Base-by-base conservation (phyloP, 2,797 vertebrate species). In the Sebastes alutus region DNA sequence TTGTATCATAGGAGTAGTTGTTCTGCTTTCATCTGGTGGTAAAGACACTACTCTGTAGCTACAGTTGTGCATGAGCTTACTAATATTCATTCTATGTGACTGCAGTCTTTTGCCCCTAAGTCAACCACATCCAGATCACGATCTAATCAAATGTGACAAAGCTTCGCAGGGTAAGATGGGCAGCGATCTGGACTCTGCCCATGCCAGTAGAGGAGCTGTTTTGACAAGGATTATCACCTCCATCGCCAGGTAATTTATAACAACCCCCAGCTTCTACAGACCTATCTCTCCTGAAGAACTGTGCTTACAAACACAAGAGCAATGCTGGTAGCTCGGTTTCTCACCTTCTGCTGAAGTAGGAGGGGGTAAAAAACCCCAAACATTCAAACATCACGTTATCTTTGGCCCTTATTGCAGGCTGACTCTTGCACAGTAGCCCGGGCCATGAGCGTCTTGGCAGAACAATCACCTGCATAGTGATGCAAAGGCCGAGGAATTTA, bases 161-260 rank as follows among this genome's bases (percentile, higher is more conserved):
- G 88, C 91, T 90, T 89, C 89, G 77, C 87, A 90, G 75, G 90
- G 88, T 91, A 88, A 95, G 92, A 93, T 90, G 89, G 89, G 88
- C 91, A 89, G 89, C 22, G 88, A 95, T 95, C 90, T 93, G 89
- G 89, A 86, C 77, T 90, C 66, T 90, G 88, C 89, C 89, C 87
- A 83, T 93, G 89, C 89, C 90, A 92, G 90, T 85, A 93, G 83
- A 75, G 88, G 85, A 92, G 86, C 79, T 96, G 95, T 96, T 96
- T 95, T 96, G 96, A 96, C 96, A 96, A 88, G 92, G 93, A 93
- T 95, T 96, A 97, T 96, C 96, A 79, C 81, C 77, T 88, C 92
- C 94, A 96, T 97, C 96, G 70, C 75, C 88, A 94, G 90, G 95
- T 96, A 95, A 96, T 96, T 95, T 96, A 97, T 95, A 95, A 95